Base-by-base conservation (phyloP, 2,797 vertebrate species). In the Enteromius argenteus region DNA sequence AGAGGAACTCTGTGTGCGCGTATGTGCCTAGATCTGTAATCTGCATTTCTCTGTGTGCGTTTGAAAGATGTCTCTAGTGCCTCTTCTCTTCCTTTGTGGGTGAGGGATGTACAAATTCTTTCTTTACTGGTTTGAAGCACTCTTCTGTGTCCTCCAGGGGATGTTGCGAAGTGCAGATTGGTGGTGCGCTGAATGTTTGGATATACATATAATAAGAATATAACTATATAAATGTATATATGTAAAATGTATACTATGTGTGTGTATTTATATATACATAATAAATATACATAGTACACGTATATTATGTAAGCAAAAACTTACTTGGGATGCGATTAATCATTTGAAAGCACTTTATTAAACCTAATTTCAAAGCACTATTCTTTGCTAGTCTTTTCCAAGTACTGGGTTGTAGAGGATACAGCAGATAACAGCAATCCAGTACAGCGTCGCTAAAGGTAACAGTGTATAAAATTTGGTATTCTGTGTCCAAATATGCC, bases 21-120 rank as follows among this genome's bases (percentile, higher is more conserved):
- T 79, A 27, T 74, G 71, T 53, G 79, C 68, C 17, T 76, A 62
- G 32, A 39, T 83, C 74, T 74, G 58, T 69, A 27, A 51, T 62
- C 44, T 80, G 46, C 9, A 46, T 74, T 80, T 66, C 37, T 53
- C 42, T 60, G 62, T 79, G 80, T 75, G 66, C n/a, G 3, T 80
- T 67, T 56, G 56, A 77, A 77, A 77, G 56, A 62, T 3, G 15
- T 77, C 75, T 77, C 56, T 62, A 44, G 56, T 62, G 75, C 56
- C 23, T 77, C 37, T 23, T 42, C 56, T 44, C 15, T 62, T 42
- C 14, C 30, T 77, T 44, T 62, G 56, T 72, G 79, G 37, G 39
- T 72, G 39, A 60, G 11, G 19, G 53, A 72, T 81, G 37, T 58
- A 71, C 53, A 80, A 56, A 80, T 39, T 1, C 35, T 46, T 81